These are phyloP conservation scores for Ginglymostoma cirratum DNA, from an alignment of 2,113 vertebrate species.

Conservation along the genomic window DNA sequence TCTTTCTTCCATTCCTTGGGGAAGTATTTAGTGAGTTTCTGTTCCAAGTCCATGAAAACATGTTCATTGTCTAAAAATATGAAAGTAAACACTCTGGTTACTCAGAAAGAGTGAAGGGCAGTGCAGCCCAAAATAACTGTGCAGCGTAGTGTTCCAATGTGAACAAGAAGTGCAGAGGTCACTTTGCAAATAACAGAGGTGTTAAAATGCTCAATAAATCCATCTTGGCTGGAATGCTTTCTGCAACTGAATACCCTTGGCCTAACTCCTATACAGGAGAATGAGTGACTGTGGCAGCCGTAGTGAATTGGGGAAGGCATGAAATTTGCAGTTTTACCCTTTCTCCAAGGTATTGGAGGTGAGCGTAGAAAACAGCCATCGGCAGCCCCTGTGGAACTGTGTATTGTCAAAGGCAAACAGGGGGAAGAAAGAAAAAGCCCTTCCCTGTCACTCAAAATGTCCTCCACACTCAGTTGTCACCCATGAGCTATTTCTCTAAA, in stretches of 20 bases:
- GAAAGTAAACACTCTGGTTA: conserved; percentile 21
- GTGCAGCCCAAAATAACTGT: background rate
- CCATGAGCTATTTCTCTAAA: background rate
- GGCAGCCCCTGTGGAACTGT: background rate
- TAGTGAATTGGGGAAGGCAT: too few relatives aligned
- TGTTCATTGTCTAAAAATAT: conserved; percentile 70
- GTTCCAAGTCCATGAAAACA: conserved; percentile 78
- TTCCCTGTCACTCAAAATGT: background rate
- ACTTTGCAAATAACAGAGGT: background rate
- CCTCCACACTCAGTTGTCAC: background rate
- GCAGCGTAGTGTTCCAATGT: background rate
- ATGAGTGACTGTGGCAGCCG: background rate
- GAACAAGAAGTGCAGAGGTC: background rate
- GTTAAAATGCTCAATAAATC: background rate
- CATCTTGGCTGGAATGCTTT: background rate
- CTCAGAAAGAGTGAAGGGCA: background rate
- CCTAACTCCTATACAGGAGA: background rate
- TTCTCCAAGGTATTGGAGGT: too few relatives aligned
- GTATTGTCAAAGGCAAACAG: background rate
- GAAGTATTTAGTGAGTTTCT: conserved; percentile 80
- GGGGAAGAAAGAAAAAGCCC: background rate
- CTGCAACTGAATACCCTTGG: background rate
- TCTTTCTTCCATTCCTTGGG: conserved; percentile 79
- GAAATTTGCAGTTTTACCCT: too few relatives aligned
- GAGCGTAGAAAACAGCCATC: background rate